Base-by-base conservation (phyloP, 2,888 invertebrate genomes). In the Maniola hyperantus region DNA sequence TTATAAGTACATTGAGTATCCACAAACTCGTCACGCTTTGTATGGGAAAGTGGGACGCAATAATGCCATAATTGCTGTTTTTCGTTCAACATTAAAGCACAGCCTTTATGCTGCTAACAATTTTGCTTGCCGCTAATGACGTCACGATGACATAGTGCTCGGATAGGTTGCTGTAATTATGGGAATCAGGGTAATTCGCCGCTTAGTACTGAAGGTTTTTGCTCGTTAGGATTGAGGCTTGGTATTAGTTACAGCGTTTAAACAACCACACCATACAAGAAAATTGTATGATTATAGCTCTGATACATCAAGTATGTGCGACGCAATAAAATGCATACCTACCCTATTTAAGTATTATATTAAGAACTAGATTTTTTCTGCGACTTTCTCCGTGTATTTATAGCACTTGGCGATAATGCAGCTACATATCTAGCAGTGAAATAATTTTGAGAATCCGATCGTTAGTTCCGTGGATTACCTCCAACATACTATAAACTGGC, bases 81-180 rank as follows among this genome's bases (percentile, higher is more conserved):
- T 71, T 69, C 71, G 69, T 71, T 71, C 64, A 70, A 63, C 68
- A 64, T 66, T 71, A 71, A 68, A 71, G 66, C 70, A 71, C 72
- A 74, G 76, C 76, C 80, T 82, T 77, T 74, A 74, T 70, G 70
- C 72, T 70, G 70, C 73, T 78, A 82, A 83, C 84, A 83, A 87
- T 87, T 87, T 84, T 84, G 88, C 87, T 85, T 87, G 83, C 87
- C 82, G 74, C 82, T 89, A 90, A 91, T 86, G 91, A 85, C 87
- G 87, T 85, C 88, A 89, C 85, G 84, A 87, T 90, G 91, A 90
- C 91, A 88, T 85, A 87, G 85, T 86, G 83, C 80, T 83, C 82
- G 83, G 82, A 83, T 83, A 82, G 82, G 82, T 82, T 83, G 85
- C 78, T 86, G 87, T 89, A 90, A 91, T 91, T 89, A 91, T 86